phyloP scores from a whole-genome alignment of 2,888 invertebrate species.

The Apamea monoglypha region DNA sequence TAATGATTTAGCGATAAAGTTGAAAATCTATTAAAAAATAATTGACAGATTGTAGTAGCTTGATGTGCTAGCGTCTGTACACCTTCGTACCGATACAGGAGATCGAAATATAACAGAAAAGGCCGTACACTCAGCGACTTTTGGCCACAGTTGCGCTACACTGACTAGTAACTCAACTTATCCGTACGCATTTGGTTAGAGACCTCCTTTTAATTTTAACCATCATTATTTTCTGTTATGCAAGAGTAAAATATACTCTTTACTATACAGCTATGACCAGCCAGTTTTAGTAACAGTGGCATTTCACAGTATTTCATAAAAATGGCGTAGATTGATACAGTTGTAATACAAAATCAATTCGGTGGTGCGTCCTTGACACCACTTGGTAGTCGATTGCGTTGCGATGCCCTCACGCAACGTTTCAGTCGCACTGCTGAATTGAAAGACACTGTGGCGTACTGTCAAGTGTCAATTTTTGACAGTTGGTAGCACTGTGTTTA shows the following conservation, averaged over 20 bases:
- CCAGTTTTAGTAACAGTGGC: background rate
- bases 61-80: too few relatives aligned
- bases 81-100: background rate
- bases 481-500: background rate
- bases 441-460: background rate
- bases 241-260: background rate
- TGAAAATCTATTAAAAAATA: too few relatives aligned
- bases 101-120: background rate
- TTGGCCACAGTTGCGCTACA: background rate
- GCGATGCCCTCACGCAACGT: constrained; percentile 60
- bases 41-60: too few relatives aligned
- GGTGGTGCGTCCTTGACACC: constrained; percentile 23
- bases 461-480: background rate
- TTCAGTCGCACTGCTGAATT: constrained; percentile 42
- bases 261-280: background rate
- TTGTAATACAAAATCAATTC: constrained; percentile 23
- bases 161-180: background rate
- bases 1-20: too few relatives aligned
- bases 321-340: background rate
- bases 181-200: background rate
- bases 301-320: background rate
- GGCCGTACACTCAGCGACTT: background rate
- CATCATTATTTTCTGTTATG: background rate
- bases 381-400: constrained; percentile 29
- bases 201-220: background rate